phyloP scores from a whole-genome alignment of 92 coral and sea anemone species.

The Porites rus region DNA sequence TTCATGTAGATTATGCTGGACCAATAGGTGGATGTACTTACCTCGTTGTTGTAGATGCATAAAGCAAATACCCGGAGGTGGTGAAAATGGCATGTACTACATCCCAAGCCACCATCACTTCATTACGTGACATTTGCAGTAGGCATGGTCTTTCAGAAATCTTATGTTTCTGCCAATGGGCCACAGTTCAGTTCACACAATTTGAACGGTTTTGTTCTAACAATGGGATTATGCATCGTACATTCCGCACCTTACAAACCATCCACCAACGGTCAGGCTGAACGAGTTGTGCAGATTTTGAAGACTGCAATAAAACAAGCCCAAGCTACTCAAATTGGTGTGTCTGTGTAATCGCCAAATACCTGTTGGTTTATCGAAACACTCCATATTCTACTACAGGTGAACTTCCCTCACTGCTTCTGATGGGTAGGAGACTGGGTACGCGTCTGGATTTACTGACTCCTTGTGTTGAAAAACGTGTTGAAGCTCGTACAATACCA shows the following conservation, averaged over 20 bases:
- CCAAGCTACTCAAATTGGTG: not conserved
- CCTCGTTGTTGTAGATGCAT: slow-evolving; percentile 64
- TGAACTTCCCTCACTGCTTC: slow-evolving; percentile 58
- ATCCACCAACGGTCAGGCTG: slow-evolving; percentile 67
- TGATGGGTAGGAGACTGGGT: slow-evolving; percentile 62
- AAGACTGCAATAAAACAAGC: slow-evolving; percentile 35
- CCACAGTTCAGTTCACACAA: slow-evolving; percentile 62
- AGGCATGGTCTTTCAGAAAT: slow-evolving; percentile 68
- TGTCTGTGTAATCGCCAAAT: slow-evolving; percentile 22
- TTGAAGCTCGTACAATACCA: no score
- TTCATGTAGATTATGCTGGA: slow-evolving; percentile 71
- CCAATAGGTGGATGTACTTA: slow-evolving; percentile 56
- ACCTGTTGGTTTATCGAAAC: slow-evolving; percentile 45
- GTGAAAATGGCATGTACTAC: slow-evolving; percentile 68
- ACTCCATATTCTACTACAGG: slow-evolving; percentile 67
- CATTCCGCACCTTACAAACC: slow-evolving; percentile 56
- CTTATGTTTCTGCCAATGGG: slow-evolving; percentile 65
- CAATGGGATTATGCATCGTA: slow-evolving; percentile 57
- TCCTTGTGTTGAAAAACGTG: no score
- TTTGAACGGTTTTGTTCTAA: slow-evolving; percentile 57
- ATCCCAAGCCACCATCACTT: slow-evolving; percentile 49
- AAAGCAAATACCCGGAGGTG: slow-evolving; percentile 70
- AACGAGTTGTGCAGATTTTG: slow-evolving; percentile 54
- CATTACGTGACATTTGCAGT: slow-evolving; percentile 55
- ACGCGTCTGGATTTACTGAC: slow-evolving; percentile 60